These are phyloP conservation scores for Nephrocerus scutellatus DNA, from an alignment of 2,888 invertebrate genomes.

Conservation along the genomic window DNA sequence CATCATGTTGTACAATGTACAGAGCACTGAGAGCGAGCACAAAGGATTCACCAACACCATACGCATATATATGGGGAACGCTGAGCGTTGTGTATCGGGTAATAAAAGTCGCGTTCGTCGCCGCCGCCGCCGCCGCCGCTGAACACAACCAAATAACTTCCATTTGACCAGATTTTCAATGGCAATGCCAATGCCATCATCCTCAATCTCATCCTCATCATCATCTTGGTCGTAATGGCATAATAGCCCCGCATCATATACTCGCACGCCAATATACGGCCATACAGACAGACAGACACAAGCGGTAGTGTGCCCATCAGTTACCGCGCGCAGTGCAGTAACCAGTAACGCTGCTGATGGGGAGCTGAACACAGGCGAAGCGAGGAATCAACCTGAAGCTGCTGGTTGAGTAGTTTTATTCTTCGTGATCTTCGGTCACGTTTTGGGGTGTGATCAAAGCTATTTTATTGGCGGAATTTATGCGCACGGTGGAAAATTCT, in stretches of 20 bases:
- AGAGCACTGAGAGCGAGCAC: too few species aligned
- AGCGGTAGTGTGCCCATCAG: conserved; percentile 14
- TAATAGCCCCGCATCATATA: not conserved
- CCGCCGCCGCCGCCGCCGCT: not conserved
- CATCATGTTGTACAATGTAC: too few species aligned
- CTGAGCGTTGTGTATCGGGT: too few species aligned
- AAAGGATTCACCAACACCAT: too few species aligned
- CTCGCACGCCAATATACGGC: not conserved
- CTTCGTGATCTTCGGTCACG: conserved; percentile 40
- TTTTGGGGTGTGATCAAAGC: conserved; percentile 43
- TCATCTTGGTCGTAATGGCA: conserved; percentile 1
- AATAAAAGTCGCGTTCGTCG: too few species aligned
- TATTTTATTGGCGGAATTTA: conserved; percentile 42
- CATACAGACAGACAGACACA: not conserved
- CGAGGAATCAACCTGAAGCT: too few species aligned
- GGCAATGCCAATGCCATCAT: conserved; percentile 1
- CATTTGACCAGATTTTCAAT: not conserved
- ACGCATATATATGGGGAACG: too few species aligned
- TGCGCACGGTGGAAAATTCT: conserved; percentile 26
- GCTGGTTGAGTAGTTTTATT: conserved; percentile 10
- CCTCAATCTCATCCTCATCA: not conserved
- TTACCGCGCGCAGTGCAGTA: too few species aligned
- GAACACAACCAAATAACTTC: conserved; percentile 9
- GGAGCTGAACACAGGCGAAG: too few species aligned
- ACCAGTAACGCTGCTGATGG: too few species aligned